Evolutionary conservation across 37 sponge, comb jelly and placozoan genomes (phyloP), one percentile per base, ranked within the genome.

Genomic region (Corticium candelabrum): DNA sequence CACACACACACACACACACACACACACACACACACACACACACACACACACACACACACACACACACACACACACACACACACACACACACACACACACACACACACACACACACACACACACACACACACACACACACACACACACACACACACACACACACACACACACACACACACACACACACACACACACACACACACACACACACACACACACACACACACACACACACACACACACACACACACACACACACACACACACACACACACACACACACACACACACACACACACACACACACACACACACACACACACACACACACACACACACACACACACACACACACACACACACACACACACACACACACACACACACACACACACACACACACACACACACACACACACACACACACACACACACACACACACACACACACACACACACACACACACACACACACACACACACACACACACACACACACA

Each of bases 31-130:
- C 56, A 32, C n/a, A 73, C 76, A 37, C 21, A 2, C 76, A 76
- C 81, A 43, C 29, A 67, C 7, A 50, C 62, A 27, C 62, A 50
- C 21, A 21, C 11, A 21, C 29, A 27, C 11, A n/a, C 0, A 85
- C 81, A 93, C 90, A 92, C 62, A 92, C 78, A 7, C 90, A 90
- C 38, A 95, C 40, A 2, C 56, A 32, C n/a, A 73, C 76, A 37
- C 21, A 2, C 76, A 76, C 81, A 43, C 29, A 67, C 7, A 50
- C 62, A 27, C 62, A 50, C 21, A 21, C 11, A 21, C 29, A 27
- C 11, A n/a, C 0, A 85, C 81, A 93, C 90, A 92, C 62, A 92
- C 78, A 7, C 90, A 90, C 38, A 95, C 40, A 2, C 56, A 32
- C n/a, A 73, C 76, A 37, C 21, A 2, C 76, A 76, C 81, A 43